Base-by-base conservation (phyloP, 2,797 vertebrate genomes). In the Mus minutoides region DNA sequence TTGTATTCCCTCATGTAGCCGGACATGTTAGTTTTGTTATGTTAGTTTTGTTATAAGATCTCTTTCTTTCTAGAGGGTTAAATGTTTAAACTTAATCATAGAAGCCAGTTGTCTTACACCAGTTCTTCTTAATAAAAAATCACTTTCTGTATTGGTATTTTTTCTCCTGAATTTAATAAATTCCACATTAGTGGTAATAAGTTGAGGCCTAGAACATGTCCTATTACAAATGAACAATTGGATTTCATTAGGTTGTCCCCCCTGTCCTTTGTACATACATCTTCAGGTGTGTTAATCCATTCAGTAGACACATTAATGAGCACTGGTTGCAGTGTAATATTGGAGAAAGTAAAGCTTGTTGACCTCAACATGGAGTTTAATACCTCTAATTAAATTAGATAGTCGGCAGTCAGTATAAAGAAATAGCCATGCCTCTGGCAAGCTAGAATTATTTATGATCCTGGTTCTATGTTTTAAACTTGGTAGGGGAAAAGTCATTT, bases 221-320 rank as follows among this genome's bases (percentile, higher is more conserved):
- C 98, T 98, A 94, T 98, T 98, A 98, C 75, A 97, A 98, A 98
- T 98, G 98, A 98, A 97, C 98, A 98, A 98, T 99, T 98, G 97
- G 96, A 93, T 98, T 96, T 98, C 98, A 98, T 99, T 98, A 98
- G 96, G 93, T 95, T 98, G 98, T 99, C 98, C 98, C 98, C 98
- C 94, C 92, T n/a, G 73, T 98, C 97, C 98, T 98, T 97, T 96
- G 46, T 98, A 98, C 98, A 98, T 99, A 98, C 90, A 98, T 99
- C 98, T 99, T 99, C 97, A 98, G 97, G 98, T 99, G 98, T 98
- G 98, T 98, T 99, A 99, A 99, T 99, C 98, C 97, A 98, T 98
- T 98, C 98, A 98, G 97, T 98, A 98, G 99, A 99, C 98, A 98
- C 98, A 96, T 99, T 99, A 99, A 99, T 99, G 99, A 99, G 98